Conservation (phyloP, 2,888 invertebrate genomes). For the Myopa tessellatipennis region DNA sequence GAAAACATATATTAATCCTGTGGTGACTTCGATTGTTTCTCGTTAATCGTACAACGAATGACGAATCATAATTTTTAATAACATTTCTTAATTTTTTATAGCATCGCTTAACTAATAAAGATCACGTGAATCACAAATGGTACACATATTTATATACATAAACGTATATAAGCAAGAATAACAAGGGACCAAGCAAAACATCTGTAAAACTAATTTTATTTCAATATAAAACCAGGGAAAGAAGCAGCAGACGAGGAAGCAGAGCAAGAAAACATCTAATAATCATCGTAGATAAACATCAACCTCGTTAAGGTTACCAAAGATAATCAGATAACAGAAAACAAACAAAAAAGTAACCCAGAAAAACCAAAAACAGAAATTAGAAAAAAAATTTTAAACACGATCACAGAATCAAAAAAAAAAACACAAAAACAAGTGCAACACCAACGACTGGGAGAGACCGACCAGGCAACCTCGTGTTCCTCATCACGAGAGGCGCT, state of each 20-base stretch:
- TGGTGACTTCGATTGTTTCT: neutral
- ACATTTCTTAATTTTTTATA: constrained; percentile 15
- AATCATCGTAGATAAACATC: constrained; percentile 33
- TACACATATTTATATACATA: neutral
- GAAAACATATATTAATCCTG: neutral
- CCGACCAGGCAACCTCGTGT: neutral
- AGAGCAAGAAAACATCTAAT: neutral
- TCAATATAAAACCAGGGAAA: constrained; percentile 8
- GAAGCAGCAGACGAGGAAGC: neutral
- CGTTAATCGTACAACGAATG: neutral
- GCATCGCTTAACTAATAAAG: neutral
- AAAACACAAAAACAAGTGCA: constrained; percentile 11
- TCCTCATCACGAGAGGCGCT: constrained; percentile 22
- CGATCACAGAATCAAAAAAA: neutral
- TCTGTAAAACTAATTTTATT: constrained; percentile 35
- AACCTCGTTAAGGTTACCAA: constrained; percentile 28
- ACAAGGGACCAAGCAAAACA: neutral
- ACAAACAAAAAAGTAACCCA: constrained; percentile 1
- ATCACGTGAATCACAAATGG: neutral
- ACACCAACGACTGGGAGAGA: neutral
- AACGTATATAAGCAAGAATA: neutral
- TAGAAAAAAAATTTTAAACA: neutral
- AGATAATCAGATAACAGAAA: neutral
- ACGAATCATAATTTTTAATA: constrained; percentile 3
- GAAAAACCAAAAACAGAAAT: neutral